Evolutionary conservation across 23 tunicate genomes (phyloP).

Genomic region (Oikopleura dioica): DNA sequence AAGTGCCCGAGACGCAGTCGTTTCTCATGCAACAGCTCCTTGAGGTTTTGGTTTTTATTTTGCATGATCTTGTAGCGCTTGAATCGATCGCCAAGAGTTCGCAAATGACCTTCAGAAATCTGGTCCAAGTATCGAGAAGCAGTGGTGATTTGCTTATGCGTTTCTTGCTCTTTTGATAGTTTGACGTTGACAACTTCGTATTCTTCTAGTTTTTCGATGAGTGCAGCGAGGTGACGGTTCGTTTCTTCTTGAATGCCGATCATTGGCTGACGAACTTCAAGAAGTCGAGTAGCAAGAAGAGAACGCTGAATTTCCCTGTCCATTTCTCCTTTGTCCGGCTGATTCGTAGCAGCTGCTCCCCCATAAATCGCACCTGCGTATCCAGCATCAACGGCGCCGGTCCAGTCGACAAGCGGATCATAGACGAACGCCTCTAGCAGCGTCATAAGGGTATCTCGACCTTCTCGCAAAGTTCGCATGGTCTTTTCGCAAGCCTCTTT

Average conservation of each 20-base stretch:
- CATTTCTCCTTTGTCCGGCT: conserved; percentile 34
- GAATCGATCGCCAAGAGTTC: background rate
- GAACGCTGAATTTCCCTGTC: conserved; percentile 82
- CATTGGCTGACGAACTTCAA: conserved; percentile 22
- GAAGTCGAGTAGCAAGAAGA: conserved; percentile 57
- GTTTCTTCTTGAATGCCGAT: background rate
- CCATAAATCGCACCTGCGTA: conserved; percentile 98
- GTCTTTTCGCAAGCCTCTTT: conserved; percentile 53
- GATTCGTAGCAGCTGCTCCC: conserved; percentile 27
- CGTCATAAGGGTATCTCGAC: conserved; percentile 71
- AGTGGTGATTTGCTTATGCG: background rate
- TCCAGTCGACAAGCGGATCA: conserved; percentile 97
- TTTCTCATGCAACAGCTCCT: background rate
- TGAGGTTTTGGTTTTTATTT: background rate
- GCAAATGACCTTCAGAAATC: background rate
- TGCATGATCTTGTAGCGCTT: background rate
- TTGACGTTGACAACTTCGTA: background rate
- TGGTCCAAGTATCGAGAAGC: background rate
- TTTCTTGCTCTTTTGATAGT: background rate
- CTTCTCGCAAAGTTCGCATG: conserved; percentile 22
- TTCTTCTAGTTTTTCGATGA: conserved; percentile 11
- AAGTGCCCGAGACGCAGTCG: background rate
- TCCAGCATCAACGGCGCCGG: conserved; percentile 87
- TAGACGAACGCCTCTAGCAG: conserved; percentile 87
- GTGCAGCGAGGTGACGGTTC: background rate